phyloP scores from a whole-genome alignment of 2,888 invertebrate genomes.

The Chironomus tentans region DNA sequence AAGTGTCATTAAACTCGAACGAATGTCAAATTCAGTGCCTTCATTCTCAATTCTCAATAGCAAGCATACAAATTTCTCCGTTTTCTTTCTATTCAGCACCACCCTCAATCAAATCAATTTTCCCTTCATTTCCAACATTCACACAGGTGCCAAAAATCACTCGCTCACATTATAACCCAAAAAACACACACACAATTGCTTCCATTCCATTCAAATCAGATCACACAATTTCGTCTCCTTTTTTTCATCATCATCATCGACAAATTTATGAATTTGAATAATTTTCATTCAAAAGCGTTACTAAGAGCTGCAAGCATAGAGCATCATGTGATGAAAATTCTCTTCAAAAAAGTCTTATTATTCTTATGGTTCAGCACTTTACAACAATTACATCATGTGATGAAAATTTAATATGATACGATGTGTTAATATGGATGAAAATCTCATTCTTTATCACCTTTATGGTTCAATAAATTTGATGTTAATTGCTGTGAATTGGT shows the following conservation, averaged over 20 bases:
- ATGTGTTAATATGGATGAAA: background rate
- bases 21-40: background rate
- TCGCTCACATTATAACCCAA: background rate
- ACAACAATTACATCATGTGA: background rate
- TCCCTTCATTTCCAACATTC: background rate
- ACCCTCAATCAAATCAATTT: background rate
- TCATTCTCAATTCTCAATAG: background rate
- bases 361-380: background rate
- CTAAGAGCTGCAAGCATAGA: too few relatives aligned
- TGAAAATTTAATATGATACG: background rate
- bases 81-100: background rate
- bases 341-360: too few relatives aligned
- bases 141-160: background rate
- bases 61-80: too few relatives aligned
- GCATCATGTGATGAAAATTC: too few relatives aligned
- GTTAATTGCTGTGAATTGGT: too few relatives aligned
- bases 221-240: background rate
- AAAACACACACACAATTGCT: too few relatives aligned
- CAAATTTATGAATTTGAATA: background rate
- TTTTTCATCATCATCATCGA: background rate
- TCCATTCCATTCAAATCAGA: too few relatives aligned
- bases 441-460: background rate
- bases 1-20: background rate
- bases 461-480: background rate
- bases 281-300: background rate